These are phyloP conservation scores for Xylocopa sonorina DNA, from an alignment of 1,140 invertebrate genomes.

Conservation along the genomic window DNA sequence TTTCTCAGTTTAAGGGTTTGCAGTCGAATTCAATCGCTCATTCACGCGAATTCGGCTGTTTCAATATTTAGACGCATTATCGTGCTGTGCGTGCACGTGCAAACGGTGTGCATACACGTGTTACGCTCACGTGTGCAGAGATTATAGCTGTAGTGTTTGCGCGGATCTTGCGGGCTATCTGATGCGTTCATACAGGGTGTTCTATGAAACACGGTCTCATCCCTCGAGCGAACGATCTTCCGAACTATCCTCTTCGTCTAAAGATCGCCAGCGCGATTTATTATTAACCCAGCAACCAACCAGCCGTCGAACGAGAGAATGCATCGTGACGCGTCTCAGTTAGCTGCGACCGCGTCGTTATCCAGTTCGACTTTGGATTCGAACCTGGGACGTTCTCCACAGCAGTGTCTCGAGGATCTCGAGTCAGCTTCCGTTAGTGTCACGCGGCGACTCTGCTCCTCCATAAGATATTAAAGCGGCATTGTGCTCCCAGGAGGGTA, in stretches of 20 bases:
- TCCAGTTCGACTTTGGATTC: background rate
- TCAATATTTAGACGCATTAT: conserved; percentile 37
- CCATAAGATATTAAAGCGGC: conserved; percentile 44
- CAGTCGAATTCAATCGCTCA: background rate
- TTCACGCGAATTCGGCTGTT: background rate
- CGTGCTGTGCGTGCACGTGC: conserved; percentile 22
- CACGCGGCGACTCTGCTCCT: background rate
- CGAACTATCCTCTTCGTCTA: background rate
- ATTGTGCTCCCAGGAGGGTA: conserved; percentile 10
- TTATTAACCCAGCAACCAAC: background rate
- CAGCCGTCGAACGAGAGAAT: background rate
- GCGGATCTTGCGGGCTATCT: background rate
- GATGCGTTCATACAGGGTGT: background rate
- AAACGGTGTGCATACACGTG: conserved; percentile 8
- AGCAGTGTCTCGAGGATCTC: too few species aligned
- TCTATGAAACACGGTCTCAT: background rate
- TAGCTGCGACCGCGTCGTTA: background rate
- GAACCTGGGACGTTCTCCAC: background rate
- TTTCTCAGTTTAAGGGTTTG: too few species aligned
- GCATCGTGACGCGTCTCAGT: background rate
- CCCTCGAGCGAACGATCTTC: too few species aligned
- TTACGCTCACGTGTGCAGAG: conserved; percentile 42
- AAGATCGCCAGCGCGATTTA: too few species aligned
- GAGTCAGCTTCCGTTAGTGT: background rate
- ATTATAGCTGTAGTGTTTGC: conserved; percentile 49